These are phyloP conservation scores for Rhodophaea formosa DNA, from an alignment of 2,888 invertebrate genomes.

Conservation along the genomic window DNA sequence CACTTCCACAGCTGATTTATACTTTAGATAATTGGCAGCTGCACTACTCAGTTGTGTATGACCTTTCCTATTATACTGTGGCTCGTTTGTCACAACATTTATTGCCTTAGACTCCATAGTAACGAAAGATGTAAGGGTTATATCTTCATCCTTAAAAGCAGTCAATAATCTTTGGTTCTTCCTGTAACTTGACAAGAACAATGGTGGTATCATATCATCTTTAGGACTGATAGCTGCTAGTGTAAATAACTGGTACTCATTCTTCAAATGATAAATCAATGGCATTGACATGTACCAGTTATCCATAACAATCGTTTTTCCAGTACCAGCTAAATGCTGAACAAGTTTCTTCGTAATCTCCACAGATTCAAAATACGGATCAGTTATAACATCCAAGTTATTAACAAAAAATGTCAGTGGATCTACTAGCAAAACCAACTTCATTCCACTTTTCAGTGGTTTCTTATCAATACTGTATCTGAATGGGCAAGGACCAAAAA, in stretches of 20 bases:
- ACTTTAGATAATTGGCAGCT: conserved; percentile 61
- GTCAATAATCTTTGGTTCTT: conserved; percentile 51
- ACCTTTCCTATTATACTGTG: conserved; percentile 57
- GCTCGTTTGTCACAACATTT: conserved; percentile 63
- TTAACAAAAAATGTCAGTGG: conserved; percentile 65
- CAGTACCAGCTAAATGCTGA: conserved; percentile 60
- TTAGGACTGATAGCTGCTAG: conserved; percentile 57
- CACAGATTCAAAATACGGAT: conserved; percentile 55
- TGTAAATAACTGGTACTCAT: conserved; percentile 53
- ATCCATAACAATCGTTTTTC: conserved; percentile 60
- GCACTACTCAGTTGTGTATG: conserved; percentile 50
- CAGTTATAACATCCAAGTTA: conserved; percentile 68
- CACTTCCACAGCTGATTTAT: conserved; percentile 63
- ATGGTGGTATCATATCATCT: conserved; percentile 59
- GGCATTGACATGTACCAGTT: conserved; percentile 61
- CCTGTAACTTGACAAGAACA: conserved; percentile 57
- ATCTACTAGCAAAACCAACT: conserved; percentile 65
- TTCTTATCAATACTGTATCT: conserved; percentile 65
- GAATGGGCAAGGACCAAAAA: conserved; percentile 71
- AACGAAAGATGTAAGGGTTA: conserved; percentile 58
- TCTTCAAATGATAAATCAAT: conserved; percentile 50
- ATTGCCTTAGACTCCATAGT: conserved; percentile 52
- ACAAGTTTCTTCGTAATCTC: conserved; percentile 60
- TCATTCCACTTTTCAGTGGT: conserved; percentile 60
- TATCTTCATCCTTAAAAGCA: conserved; percentile 58